phyloP scores from a whole-genome alignment of 2,797 vertebrate genomes.

The Halcyon chelicuti region DNA sequence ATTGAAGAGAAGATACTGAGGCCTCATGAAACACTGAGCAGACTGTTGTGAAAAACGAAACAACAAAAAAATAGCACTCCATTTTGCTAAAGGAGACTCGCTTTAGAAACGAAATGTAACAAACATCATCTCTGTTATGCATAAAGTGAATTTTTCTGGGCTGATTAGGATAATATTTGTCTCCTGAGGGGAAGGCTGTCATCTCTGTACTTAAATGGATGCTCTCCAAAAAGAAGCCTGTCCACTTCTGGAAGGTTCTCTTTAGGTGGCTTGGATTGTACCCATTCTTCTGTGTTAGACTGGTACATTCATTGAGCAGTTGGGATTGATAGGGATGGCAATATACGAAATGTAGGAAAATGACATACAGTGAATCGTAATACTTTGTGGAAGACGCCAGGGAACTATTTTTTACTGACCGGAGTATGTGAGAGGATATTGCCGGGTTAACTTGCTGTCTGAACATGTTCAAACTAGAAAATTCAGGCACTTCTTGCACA shows the following conservation, averaged over 20 bases:
- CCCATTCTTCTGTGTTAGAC: background rate
- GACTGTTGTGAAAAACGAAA: background rate
- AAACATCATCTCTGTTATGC: background rate
- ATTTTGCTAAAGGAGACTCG: background rate
- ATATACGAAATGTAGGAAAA: background rate
- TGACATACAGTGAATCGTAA: background rate
- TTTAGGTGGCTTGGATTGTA: background rate
- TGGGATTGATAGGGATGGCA: background rate
- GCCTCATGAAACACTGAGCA: background rate
- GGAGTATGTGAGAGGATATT: background rate
- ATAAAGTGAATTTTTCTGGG: background rate
- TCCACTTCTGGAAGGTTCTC: background rate
- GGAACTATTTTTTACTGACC: background rate
- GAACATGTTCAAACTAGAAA: background rate
- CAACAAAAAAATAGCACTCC: background rate
- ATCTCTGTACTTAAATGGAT: background rate
- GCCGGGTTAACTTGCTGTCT: background rate
- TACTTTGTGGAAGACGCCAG: background rate
- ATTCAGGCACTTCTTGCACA: background rate
- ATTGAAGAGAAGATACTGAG: background rate
- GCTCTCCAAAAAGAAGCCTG: background rate
- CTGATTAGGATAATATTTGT: background rate
- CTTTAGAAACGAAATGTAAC: background rate
- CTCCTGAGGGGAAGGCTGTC: background rate
- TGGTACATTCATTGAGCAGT: background rate